phyloP scores from a whole-genome alignment of 2,113 vertebrate species.

The Atherinomorus stipes region DNA sequence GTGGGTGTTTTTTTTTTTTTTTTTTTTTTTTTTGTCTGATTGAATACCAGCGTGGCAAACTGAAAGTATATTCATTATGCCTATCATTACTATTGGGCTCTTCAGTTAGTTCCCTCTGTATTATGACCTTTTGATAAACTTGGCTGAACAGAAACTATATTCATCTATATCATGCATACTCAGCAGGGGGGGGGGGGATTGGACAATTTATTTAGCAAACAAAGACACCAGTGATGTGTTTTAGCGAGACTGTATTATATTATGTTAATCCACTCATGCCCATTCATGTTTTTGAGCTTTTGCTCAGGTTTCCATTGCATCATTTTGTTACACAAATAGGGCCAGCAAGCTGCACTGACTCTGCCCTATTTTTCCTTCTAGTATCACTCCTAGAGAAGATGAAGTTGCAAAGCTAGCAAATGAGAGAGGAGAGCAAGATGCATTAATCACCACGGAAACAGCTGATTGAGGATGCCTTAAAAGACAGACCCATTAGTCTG shows the following conservation, averaged over 20 bases:
- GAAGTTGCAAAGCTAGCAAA: conserved; percentile 79
- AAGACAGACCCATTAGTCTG: conserved; percentile 75
- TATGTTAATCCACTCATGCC: conserved; percentile 26
- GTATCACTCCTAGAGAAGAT: conserved; percentile 76
- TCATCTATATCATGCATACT: not conserved
- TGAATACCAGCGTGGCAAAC: conserved; percentile 18
- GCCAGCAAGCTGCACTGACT: conserved; percentile 64
- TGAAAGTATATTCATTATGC: conserved; percentile 1
- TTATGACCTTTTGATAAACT: not conserved
- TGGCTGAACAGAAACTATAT: not conserved
- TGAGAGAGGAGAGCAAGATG: conserved; percentile 72
- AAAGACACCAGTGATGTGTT: conserved; percentile 12
- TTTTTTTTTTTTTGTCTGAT: conserved; percentile 31
- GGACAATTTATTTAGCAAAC: not conserved
- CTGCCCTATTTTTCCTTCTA: conserved; percentile 72
- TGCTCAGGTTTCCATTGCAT: conserved; percentile 66
- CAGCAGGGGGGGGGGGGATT: not conserved
- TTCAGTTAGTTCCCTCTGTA: not conserved
- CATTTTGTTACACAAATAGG: conserved; percentile 73
- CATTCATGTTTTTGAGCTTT: conserved; percentile 62
- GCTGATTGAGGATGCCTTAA: conserved; percentile 80
- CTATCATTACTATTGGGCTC: not conserved
- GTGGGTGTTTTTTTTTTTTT: conserved; percentile 26
- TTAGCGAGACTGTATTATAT: conserved; percentile 25
- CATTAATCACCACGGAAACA: conserved; percentile 82